Percentiles rank a stretch among this genome's conserved stretches.
These are phyloP conservation scores for Potorous gilbertii DNA, from an alignment of 2,797 vertebrate species.

Conservation along the genomic window DNA sequence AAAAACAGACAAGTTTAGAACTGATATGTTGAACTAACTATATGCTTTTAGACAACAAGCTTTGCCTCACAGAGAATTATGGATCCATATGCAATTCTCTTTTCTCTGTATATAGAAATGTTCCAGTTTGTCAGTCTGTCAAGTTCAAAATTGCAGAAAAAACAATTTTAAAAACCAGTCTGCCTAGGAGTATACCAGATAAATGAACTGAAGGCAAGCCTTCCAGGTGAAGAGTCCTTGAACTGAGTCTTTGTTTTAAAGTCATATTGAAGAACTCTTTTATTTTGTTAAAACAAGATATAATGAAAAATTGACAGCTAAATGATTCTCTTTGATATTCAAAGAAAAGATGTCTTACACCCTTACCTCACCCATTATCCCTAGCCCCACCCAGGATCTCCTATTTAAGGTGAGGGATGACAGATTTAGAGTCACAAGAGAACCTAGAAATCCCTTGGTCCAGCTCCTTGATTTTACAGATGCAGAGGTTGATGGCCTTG, in stretches of 20 bases:
- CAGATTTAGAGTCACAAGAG: background rate
- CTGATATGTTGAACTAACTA: background rate
- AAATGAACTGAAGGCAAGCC: background rate
- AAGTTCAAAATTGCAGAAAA: background rate
- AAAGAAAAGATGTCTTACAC: background rate
- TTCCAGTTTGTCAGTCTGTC: background rate
- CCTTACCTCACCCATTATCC: background rate
- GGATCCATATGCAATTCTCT: background rate
- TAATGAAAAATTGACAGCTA: background rate
- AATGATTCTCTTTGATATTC: background rate
- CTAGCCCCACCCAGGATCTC: background rate
- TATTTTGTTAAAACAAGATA: background rate
- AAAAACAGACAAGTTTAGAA: background rate
- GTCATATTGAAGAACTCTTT: background rate
- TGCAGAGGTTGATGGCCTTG: background rate
- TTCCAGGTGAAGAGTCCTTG: background rate
- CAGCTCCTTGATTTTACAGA: background rate
- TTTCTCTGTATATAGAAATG: background rate
- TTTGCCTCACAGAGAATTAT: background rate
- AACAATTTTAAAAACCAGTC: background rate
- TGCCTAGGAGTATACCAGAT: background rate
- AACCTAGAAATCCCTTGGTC: background rate
- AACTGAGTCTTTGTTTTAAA: background rate
- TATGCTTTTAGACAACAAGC: background rate
- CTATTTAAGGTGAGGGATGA: background rate